Percentiles rank a stretch among this genome's conserved stretches.
These are phyloP conservation scores for Idaea straminata DNA, from an alignment of 2,888 invertebrate species.

Conservation along the genomic window DNA sequence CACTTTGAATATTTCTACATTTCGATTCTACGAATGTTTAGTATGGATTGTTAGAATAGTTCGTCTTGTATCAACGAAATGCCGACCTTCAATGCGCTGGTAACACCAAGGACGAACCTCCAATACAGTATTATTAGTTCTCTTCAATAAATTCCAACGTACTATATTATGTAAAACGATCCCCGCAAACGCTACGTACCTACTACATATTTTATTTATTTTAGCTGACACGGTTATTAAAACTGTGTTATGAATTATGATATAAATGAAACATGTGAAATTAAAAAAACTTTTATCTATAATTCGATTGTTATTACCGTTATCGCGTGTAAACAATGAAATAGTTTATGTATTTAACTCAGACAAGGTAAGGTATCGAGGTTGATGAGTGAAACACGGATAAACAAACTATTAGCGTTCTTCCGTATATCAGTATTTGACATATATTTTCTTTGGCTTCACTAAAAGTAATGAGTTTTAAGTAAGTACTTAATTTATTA, in stretches of 20 bases:
- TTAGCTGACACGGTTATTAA: slow-evolving; percentile 1
- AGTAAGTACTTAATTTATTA: slow-evolving; percentile 9
- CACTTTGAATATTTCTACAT: not conserved
- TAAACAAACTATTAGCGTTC: not conserved
- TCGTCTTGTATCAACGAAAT: slow-evolving; percentile 13
- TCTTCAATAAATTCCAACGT: not conserved
- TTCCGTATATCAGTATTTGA: not conserved
- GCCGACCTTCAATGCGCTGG: slow-evolving; percentile 10
- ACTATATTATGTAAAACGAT: not conserved
- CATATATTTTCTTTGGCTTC: not conserved
- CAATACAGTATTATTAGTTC: not conserved
- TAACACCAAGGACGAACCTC: not conserved
- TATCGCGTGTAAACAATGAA: not conserved
- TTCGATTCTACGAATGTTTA: not conserved
- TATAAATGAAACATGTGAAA: not conserved
- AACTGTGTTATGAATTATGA: not conserved
- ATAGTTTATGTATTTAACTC: not conserved
- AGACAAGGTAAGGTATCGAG: not conserved
- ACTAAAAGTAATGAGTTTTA: not conserved
- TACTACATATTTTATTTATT: not conserved
- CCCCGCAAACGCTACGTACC: not conserved
- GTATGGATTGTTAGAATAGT: slow-evolving; percentile 12
- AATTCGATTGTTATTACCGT: not conserved
- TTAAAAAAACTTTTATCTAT: not conserved
- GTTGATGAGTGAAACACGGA: slow-evolving; percentile 2